Base-by-base conservation (phyloP, 2,113 vertebrate species). In the Climacteris rufus region DNA sequence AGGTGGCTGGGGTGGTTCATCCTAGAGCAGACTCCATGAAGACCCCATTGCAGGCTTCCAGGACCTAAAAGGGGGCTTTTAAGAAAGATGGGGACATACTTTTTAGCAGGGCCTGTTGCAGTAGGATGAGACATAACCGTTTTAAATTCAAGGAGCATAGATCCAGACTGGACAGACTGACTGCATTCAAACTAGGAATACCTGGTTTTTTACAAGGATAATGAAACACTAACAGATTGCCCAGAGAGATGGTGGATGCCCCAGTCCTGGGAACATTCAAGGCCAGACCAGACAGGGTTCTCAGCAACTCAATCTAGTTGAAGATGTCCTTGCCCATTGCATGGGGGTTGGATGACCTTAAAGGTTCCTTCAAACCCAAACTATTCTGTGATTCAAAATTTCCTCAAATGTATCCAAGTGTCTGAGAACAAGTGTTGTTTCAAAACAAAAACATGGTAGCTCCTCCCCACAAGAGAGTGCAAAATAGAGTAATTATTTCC, bases 141-240 rank as follows among this genome's bases (percentile, higher is more conserved):
- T 85, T 56, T 65, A 49, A 56, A 76, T 13, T 50, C 13, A 69
- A 59, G 33, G 10, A 74, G 11, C 25, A 33, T 11, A 79, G 30
- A n/a, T 57, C 52, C 13, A 47, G 30, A 33, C 10, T 63, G 11
- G 25, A 30, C 24, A 57, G 40, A 35, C 13, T 66, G 39, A n/a
- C 54, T 75, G 2, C 53, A 60, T 47, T 47, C 24, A 68, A 27
- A 24, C 27, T 18, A n/a, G 56, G 28, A 80, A 50, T 20, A 54
- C 0, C 0, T 1, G n/a, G n/a, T 68, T 52, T 53, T 60, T 52
- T 18, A 53, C 19, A 24, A 25, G 13, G 4, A 17, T 49, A 65
- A n/a, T 78, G 54, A 53, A 14, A 44, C 35, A n/a, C 28, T 76
- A 10, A 49, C 2, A 30, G 21, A 6, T 47, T 76, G 8, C 20